phyloP scores from a whole-genome alignment of 2,888 invertebrate genomes.

The Eurois occulta region DNA sequence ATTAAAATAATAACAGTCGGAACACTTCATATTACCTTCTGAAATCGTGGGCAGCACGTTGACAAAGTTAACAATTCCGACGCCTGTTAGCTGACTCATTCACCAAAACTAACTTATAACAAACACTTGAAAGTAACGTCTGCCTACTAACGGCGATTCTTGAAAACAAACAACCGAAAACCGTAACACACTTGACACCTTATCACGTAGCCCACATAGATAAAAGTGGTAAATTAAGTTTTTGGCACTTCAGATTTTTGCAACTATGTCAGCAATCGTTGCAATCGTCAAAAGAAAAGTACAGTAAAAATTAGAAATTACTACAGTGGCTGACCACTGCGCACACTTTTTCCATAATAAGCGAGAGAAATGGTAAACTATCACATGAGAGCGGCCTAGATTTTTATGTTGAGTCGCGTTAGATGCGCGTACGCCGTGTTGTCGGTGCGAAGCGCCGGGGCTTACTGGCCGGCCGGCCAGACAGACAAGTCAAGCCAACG shows the following conservation, averaged over 20 bases:
- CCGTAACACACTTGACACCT: conserved; percentile 81
- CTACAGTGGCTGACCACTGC: conserved; percentile 76
- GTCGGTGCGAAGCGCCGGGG: conserved; percentile 82
- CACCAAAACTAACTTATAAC: conserved; percentile 82
- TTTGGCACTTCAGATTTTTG: conserved; percentile 78
- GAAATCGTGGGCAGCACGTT: conserved; percentile 89
- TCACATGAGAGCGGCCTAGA: conserved; percentile 85
- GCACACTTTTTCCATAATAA: conserved; percentile 82
- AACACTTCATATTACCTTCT: conserved; percentile 81
- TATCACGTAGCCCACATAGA: conserved; percentile 87
- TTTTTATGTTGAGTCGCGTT: conserved; percentile 66
- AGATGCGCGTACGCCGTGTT: conserved; percentile 84
- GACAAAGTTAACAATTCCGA: conserved; percentile 89
- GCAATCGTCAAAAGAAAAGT: conserved; percentile 58
- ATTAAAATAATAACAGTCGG: conserved; percentile 42
- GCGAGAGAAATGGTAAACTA: conserved; percentile 81
- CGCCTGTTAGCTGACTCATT: conserved; percentile 90
- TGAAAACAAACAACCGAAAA: conserved; percentile 75
- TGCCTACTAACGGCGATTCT: conserved; percentile 73
- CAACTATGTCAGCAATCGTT: conserved; percentile 68
- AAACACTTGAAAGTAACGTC: conserved; percentile 80
- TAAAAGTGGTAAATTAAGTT: conserved; percentile 77
- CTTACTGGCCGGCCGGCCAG: conserved; percentile 79
- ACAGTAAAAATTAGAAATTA: conserved; percentile 72
- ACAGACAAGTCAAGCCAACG: conserved; percentile 83